Evolutionary conservation across 2,113 vertebrate genomes (phyloP).

Genomic region (Sinocyclocheilus anophthalmus): DNA sequence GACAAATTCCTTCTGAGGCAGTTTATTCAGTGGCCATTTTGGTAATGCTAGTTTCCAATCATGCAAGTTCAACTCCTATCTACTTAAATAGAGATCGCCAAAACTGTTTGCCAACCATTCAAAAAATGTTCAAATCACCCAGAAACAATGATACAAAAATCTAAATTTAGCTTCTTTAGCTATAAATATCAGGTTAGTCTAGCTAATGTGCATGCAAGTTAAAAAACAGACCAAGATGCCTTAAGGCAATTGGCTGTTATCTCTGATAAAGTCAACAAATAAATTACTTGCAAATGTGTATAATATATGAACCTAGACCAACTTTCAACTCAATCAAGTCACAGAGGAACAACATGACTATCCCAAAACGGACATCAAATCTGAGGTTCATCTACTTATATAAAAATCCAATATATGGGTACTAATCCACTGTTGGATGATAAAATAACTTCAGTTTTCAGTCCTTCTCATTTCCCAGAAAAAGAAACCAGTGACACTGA

Average conservation of each 20-base stretch:
- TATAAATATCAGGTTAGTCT: neutral
- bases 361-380: neutral
- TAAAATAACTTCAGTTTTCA: slow-evolving; percentile 27
- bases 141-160: neutral
- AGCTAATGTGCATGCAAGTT: slow-evolving; percentile 5
- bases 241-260: neutral
- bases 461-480: slow-evolving; percentile 2
- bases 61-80: neutral
- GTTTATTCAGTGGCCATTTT: neutral
- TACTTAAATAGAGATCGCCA: neutral
- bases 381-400: slow-evolving; percentile 10
- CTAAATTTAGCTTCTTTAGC: neutral
- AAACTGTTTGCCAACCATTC: neutral
- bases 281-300: slow-evolving; percentile 13
- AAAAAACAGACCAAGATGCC: neutral
- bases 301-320: neutral
- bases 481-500: slow-evolving; percentile 29
- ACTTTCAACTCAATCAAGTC: neutral
- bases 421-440: neutral
- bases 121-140: neutral
- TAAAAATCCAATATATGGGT: neutral
- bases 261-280: neutral
- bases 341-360: neutral
- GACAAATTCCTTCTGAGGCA: neutral
- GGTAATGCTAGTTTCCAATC: slow-evolving; percentile 12